Base-by-base conservation (phyloP, 2,113 vertebrate genomes). In the Eulemur rufifrons region DNA sequence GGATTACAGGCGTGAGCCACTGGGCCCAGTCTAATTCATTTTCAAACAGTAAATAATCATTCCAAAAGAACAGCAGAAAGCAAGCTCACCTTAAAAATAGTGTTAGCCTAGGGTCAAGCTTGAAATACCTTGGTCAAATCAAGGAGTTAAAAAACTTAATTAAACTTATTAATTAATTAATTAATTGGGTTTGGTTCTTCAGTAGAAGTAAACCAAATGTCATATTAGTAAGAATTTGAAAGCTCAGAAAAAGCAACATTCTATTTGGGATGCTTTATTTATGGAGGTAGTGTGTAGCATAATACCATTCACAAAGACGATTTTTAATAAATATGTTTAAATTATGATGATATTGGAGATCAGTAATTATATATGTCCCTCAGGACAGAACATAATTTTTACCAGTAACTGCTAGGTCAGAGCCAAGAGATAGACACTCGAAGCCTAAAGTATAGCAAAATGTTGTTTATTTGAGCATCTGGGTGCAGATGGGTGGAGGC, bases 131-230 rank as follows among this genome's bases (percentile, higher is more conserved):
- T 21, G 45, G n/a, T 88, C 81, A 95, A 92, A 96, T n/a, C 42
- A 4, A 20, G 78, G 10, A 82, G 34, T 77, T 92, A 82, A 45
- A 82, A 93, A 90, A 63, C 21, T n/a, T 84, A 78, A 66, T 77
- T 86, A 23, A 50, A n/a, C 45, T 87, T 80, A 25, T 68, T 88
- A 68, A 83, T 39, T 86, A 92, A 50, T 61, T 47, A 34, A 20
- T 74, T 74, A 42, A 42, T 77, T 2, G 4, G 25, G 6, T 54
- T 96, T 86, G 5, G 29, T 92, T 52, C 34, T 95, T 66, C 29
- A 96, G 54, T 50, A 89, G 32, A 83, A 50, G 86, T 37, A 71
- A 95, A 88, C 52, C 84, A 85, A 97, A 95, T 76, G 10, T 80
- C 89, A 97, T 47, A 1, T 0, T 56, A 81, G 6, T 82, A 71